Conservation (phyloP, 1,140 invertebrate species). For the Drosophila chauvacae region DNA sequence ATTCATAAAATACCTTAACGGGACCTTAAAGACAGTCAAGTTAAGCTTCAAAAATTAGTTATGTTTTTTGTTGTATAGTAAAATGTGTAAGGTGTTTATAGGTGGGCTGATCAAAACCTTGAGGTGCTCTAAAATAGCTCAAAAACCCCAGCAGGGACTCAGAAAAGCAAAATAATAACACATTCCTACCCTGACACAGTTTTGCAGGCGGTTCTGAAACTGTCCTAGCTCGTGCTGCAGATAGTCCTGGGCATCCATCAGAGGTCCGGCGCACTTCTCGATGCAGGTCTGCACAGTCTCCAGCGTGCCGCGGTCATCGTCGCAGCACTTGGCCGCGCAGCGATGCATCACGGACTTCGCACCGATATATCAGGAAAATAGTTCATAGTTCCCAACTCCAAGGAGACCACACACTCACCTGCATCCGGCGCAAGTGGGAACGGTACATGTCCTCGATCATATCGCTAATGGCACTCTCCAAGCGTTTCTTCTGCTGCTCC, state of each 20-base stretch:
- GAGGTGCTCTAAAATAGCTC: too few species aligned
- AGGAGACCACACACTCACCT: slow-evolving; percentile 86
- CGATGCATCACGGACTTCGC: slow-evolving; percentile 91
- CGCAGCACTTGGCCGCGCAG: slow-evolving; percentile 94
- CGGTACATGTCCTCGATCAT: slow-evolving; percentile 93
- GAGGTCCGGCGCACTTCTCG: slow-evolving; percentile 89
- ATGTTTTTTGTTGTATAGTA: too few species aligned
- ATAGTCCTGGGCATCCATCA: slow-evolving; percentile 92
- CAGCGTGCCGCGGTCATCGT: slow-evolving; percentile 89
- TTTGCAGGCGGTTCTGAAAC: slow-evolving; percentile 92
- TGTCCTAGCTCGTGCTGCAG: slow-evolving; percentile 87
- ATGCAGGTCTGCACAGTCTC: slow-evolving; percentile 93
- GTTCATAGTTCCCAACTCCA: neutral
- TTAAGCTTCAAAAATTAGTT: too few species aligned
- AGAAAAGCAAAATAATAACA: neutral
- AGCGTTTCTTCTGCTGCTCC: slow-evolving; percentile 90
- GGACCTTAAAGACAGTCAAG: too few species aligned
- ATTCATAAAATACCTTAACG: too few species aligned
- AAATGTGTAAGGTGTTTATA: too few species aligned
- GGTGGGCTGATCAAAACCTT: neutral
- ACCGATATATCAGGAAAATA: neutral
- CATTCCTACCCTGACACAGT: slow-evolving; percentile 89
- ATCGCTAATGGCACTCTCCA: slow-evolving; percentile 91
- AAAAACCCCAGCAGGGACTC: neutral
- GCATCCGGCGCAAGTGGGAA: slow-evolving; percentile 92